Percentiles rank a stretch among this genome's conserved stretches.
phyloP scores from a whole-genome alignment of 2,113 vertebrate species.

The Procavia capensis region DNA sequence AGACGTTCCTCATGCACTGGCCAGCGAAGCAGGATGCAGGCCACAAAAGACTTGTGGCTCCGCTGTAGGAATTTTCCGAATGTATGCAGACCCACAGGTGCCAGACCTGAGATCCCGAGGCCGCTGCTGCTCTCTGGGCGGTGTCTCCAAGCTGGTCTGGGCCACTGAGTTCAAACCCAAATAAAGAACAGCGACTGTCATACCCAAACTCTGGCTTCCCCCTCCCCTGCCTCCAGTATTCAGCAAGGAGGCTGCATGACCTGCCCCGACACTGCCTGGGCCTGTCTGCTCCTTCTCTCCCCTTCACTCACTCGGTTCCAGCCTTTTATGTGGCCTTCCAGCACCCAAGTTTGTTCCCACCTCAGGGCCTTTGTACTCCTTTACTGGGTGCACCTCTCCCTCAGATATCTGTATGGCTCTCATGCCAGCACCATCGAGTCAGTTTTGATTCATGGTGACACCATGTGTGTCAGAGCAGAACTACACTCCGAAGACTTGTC shows the following conservation, averaged over 20 bases:
- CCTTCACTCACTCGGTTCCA: not conserved
- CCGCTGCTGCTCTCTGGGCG: not conserved
- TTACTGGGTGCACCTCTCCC: not conserved
- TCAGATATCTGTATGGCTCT: not conserved
- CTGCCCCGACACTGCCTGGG: not conserved
- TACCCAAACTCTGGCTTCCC: not conserved
- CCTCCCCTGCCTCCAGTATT: not conserved
- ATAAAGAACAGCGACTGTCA: not conserved
- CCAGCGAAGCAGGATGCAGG: not conserved
- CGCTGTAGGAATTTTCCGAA: slow-evolving; percentile 47
- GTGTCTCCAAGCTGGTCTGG: not conserved
- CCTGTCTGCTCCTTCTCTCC: not conserved
- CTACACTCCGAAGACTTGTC: no score
- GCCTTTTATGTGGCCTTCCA: not conserved
- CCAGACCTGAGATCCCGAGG: not conserved
- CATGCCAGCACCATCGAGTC: no score
- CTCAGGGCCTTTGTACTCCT: no score
- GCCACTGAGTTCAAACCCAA: not conserved
- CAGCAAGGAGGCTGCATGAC: no score
- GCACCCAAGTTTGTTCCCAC: not conserved
- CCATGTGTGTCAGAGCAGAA: no score
- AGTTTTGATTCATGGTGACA: no score
- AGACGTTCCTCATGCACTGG: slow-evolving; percentile 39
- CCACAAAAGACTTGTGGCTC: not conserved
- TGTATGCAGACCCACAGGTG: slow-evolving; percentile 16